Conservation (phyloP, 2,113 vertebrate species). For the Natator depressus region DNA sequence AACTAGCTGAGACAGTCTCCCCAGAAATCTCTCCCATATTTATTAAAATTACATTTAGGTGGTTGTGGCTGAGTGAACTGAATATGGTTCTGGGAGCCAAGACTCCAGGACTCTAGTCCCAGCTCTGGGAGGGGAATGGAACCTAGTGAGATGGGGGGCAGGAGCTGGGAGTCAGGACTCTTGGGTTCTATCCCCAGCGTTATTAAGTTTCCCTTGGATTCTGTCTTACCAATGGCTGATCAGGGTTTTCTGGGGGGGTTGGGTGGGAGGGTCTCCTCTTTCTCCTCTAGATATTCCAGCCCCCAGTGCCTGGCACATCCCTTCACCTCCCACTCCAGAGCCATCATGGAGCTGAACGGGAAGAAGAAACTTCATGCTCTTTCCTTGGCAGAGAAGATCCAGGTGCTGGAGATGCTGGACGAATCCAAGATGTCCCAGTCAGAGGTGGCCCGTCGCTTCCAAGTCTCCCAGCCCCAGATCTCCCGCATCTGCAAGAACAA, state of each 20-base stretch:
- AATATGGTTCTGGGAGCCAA: not conserved
- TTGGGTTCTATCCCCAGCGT: not conserved
- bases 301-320: not conserved
- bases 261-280: not conserved
- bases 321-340: not conserved
- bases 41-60: not conserved
- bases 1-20: not conserved
- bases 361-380: constrained; percentile 73
- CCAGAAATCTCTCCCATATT: not conserved
- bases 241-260: not conserved
- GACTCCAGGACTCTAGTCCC: not conserved
- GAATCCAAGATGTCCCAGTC: constrained; percentile 74
- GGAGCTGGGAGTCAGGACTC: not conserved
- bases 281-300: not conserved
- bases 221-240: constrained; percentile 47
- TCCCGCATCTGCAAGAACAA: constrained; percentile 75
- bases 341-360: constrained; percentile 58
- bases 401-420: constrained; percentile 70
- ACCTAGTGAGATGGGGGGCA: not conserved
- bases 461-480: constrained; percentile 73
- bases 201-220: constrained; percentile 2
- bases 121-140: not conserved
- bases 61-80: not conserved
- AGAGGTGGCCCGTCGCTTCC: constrained; percentile 71
- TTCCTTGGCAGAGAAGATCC: constrained; percentile 70